Conservation (phyloP, 2,113 vertebrate species). For the Isurus oxyrinchus region DNA sequence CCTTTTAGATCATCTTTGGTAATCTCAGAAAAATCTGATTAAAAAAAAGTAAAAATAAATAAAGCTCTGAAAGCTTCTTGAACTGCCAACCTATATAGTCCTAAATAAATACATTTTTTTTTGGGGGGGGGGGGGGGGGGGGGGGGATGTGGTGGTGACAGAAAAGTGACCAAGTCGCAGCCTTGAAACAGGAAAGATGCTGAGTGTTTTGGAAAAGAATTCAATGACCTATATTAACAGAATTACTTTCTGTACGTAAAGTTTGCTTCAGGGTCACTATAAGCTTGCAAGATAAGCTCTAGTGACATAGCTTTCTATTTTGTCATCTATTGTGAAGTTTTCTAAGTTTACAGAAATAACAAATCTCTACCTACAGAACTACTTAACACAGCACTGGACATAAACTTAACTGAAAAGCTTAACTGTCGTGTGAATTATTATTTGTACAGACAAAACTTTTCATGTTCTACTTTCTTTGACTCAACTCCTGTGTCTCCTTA, state of each 20-base stretch:
- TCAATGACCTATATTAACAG: slow-evolving; percentile 46
- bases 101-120: slow-evolving; percentile 77
- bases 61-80: slow-evolving; percentile 64
- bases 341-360: slow-evolving; percentile 23
- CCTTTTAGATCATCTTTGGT: slow-evolving; percentile 96
- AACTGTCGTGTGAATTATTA: slow-evolving; percentile 28
- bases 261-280: slow-evolving; percentile 47
- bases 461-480: slow-evolving; percentile 24
- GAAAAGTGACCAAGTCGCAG: slow-evolving; percentile 67
- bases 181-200: slow-evolving; percentile 40
- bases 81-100: slow-evolving; percentile 62
- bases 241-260: slow-evolving; percentile 40
- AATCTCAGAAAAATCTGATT: slow-evolving; percentile 66
- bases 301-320: slow-evolving; percentile 39
- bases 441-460: slow-evolving; percentile 16
- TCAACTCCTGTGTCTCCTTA: slow-evolving; percentile 32
- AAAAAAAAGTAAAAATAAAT: slow-evolving; percentile 65
- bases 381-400: slow-evolving; percentile 37
- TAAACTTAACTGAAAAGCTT: slow-evolving; percentile 27
- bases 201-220: slow-evolving; percentile 53
- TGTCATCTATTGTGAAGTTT: slow-evolving; percentile 39
- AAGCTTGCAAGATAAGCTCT: slow-evolving; percentile 46
- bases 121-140: slow-evolving; percentile 40
- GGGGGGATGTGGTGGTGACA: slow-evolving; percentile 19
- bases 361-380: slow-evolving; percentile 31